Evolutionary conservation across 1,140 invertebrate species (phyloP).

Genomic region (Zaprionus tsacasi): DNA sequence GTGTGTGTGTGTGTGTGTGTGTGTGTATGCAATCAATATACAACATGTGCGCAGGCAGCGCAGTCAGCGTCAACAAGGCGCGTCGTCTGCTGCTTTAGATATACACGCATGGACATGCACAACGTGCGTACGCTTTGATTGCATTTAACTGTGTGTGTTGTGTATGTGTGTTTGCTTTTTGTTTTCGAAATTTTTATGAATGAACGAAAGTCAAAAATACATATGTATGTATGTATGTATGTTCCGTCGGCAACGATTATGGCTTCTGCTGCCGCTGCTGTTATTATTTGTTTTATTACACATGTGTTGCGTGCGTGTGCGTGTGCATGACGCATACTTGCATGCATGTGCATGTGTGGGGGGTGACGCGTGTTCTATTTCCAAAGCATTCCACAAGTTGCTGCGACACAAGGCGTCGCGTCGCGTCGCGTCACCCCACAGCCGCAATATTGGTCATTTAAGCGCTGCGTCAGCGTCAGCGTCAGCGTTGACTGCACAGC

Average conservation of each 20-base stretch:
- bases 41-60: constrained; percentile 30
- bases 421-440: too few species aligned
- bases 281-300: constrained; percentile 26
- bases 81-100: constrained; percentile 25
- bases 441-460: background rate
- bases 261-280: constrained; percentile 8
- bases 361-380: constrained; percentile 51
- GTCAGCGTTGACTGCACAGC: constrained; percentile 10
- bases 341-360: background rate
- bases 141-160: constrained; percentile 14
- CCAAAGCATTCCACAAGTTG: constrained; percentile 77
- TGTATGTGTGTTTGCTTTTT: constrained; percentile 33
- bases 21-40: constrained; percentile 35
- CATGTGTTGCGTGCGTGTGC: background rate
- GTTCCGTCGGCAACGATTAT: constrained; percentile 23
- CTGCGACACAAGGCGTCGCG: too few species aligned
- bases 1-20: too few species aligned
- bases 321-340: constrained; percentile 24
- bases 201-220: constrained; percentile 71
- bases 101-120: constrained; percentile 8
- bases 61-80: constrained; percentile 1
- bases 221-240: too few species aligned
- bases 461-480: background rate
- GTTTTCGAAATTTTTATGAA: constrained; percentile 73
- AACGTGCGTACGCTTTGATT: constrained; percentile 6